These are phyloP conservation scores for Drosophila histrio DNA, from an alignment of 2,888 invertebrate species.

Conservation along the genomic window DNA sequence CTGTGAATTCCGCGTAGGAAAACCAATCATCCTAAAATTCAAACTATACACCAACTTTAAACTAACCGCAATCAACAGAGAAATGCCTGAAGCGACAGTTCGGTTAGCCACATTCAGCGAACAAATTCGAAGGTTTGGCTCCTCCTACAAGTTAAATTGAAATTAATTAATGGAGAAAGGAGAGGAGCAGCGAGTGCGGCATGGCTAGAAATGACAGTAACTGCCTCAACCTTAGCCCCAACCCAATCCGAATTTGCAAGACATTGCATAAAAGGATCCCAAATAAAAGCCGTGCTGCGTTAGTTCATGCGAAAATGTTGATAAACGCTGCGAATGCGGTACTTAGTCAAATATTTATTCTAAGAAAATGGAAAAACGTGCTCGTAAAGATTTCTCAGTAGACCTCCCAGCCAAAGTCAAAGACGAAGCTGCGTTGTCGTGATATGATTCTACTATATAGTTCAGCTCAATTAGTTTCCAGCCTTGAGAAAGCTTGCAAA, in stretches of 20 bases:
- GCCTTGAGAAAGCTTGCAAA: slow-evolving; percentile 25
- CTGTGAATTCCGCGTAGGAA: slow-evolving; percentile 2
- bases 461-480: slow-evolving; percentile 45
- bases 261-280: slow-evolving; percentile 14
- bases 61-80: slow-evolving; percentile 55
- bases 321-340: slow-evolving; percentile 53
- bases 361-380: slow-evolving; percentile 39
- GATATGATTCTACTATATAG: slow-evolving; percentile 32
- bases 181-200: neutral
- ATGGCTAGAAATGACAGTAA: neutral
- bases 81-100: slow-evolving; percentile 51
- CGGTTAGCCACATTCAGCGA: slow-evolving; percentile 38
- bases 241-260: slow-evolving; percentile 10
- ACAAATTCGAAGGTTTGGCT: slow-evolving; percentile 29
- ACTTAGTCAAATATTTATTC: slow-evolving; percentile 47
- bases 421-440: slow-evolving; percentile 7
- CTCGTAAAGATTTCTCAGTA: neutral
- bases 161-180: slow-evolving; percentile 41
- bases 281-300: slow-evolving; percentile 32
- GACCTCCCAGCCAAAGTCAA: slow-evolving; percentile 1
- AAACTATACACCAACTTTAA: slow-evolving; percentile 2
- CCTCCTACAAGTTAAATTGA: slow-evolving; percentile 53
- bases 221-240: neutral
- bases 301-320: slow-evolving; percentile 57
- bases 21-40: slow-evolving; percentile 30